These are phyloP conservation scores for Meteorus sp. DNA, from an alignment of 1,140 invertebrate species.

Conservation along the genomic window DNA sequence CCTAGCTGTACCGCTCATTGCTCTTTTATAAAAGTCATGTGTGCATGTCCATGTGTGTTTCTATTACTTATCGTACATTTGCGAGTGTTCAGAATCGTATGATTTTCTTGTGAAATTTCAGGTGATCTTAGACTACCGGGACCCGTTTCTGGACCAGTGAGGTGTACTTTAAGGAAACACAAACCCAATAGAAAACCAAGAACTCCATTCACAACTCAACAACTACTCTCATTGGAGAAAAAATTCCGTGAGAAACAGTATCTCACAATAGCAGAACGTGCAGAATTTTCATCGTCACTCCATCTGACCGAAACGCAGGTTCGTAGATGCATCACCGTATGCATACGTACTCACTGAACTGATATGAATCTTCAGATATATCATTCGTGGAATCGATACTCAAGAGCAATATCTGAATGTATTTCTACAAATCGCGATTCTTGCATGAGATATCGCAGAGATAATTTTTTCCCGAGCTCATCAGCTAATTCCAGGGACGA, in stretches of 20 bases:
- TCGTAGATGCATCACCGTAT: conserved; percentile 37
- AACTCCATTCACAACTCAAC: conserved; percentile 95
- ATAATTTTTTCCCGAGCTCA: background rate
- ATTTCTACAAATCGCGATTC: too few relatives aligned
- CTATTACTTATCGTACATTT: too few relatives aligned
- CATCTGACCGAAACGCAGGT: conserved; percentile 94
- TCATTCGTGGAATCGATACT: background rate
- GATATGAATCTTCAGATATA: background rate
- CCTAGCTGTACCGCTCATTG: background rate
- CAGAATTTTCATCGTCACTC: conserved; percentile 93
- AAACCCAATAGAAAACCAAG: conserved; percentile 95
- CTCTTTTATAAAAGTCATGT: too few relatives aligned
- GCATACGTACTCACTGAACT: background rate
- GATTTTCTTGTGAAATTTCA: conserved; percentile 33
- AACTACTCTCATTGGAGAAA: conserved; percentile 88
- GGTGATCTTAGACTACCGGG: conserved; percentile 50
- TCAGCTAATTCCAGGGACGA: too few relatives aligned
- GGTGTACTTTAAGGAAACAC: conserved; percentile 60
- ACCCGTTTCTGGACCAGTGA: conserved; percentile 43
- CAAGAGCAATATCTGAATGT: too few relatives aligned
- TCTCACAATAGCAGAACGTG: conserved; percentile 91
- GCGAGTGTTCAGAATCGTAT: conserved; percentile 7
- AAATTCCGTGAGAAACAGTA: conserved; percentile 97
- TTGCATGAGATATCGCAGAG: too few relatives aligned
- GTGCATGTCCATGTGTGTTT: background rate